A percentile compares a stretch with the other conserved stretches of the same genome.
These are phyloP conservation scores for Patella depressa DNA, from an alignment of 2,888 invertebrate genomes.

Conservation along the genomic window DNA sequence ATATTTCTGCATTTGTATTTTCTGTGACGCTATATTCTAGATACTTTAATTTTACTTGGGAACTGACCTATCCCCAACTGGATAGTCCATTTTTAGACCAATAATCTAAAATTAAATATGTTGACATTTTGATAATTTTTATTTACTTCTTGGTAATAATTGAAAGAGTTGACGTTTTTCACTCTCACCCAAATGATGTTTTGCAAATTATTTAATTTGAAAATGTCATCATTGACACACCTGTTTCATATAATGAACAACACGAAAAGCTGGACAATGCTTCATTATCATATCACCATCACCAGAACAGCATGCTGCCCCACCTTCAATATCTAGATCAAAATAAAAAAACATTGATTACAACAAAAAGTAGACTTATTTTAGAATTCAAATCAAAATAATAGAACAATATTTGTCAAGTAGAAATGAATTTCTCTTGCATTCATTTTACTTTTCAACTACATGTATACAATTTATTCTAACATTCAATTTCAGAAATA, in stretches of 20 bases:
- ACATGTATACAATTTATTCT: neutral
- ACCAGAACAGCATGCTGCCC: constrained; percentile 52
- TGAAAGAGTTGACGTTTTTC: neutral
- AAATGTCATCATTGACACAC: constrained; percentile 26
- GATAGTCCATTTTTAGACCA: too few species aligned
- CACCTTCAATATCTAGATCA: constrained; percentile 33
- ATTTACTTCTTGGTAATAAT: neutral
- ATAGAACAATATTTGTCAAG: too few species aligned
- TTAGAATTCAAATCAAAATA: too few species aligned
- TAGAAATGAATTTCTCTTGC: too few species aligned
- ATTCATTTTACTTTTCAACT: neutral
- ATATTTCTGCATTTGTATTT: too few species aligned
- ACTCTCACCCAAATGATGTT: neutral
- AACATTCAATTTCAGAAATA: neutral
- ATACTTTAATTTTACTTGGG: neutral
- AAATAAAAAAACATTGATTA: neutral
- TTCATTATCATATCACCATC: constrained; percentile 56
- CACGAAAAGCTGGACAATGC: constrained; percentile 51
- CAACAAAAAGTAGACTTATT: too few species aligned
- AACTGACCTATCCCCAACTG: too few species aligned
- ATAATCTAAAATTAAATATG: too few species aligned
- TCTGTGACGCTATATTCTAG: neutral
- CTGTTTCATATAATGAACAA: constrained; percentile 45
- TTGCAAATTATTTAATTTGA: neutral
- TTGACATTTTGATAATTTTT: too few species aligned